Evolutionary conservation across 1,140 invertebrate genomes (phyloP).

Genomic region (Vollenhovia emeryi): DNA sequence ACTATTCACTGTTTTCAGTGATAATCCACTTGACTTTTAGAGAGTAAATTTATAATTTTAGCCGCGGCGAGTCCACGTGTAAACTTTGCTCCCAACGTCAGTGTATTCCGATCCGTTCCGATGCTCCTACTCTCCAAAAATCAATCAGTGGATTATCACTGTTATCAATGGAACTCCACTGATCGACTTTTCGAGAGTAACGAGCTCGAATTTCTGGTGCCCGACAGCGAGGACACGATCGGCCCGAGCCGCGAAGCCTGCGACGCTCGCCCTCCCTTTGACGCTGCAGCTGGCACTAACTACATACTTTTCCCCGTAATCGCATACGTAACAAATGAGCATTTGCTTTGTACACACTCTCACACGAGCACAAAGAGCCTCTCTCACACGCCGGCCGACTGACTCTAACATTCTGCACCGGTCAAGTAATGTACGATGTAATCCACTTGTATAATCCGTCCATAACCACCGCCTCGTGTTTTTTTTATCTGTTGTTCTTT

Average conservation of each 20-base stretch:
- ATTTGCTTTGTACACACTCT: slow-evolving; percentile 63
- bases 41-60: slow-evolving; percentile 21
- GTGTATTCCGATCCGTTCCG: background rate
- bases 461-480: slow-evolving; percentile 50
- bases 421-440: slow-evolving; percentile 50
- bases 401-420: slow-evolving; percentile 62
- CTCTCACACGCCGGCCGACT: slow-evolving; percentile 48
- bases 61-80: background rate
- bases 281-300: slow-evolving; percentile 70
- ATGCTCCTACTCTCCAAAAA: too few species aligned
- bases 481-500: slow-evolving; percentile 46
- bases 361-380: slow-evolving; percentile 65
- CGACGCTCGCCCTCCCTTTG: slow-evolving; percentile 8
- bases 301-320: slow-evolving; percentile 68
- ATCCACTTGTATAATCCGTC: slow-evolving; percentile 60
- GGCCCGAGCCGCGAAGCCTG: slow-evolving; percentile 10
- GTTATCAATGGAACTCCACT: too few species aligned
- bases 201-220: slow-evolving; percentile 15
- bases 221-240: background rate
- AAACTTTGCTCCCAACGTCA: background rate
- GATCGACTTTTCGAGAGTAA: too few species aligned
- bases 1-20: too few species aligned
- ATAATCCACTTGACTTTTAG: too few species aligned
- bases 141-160: too few species aligned
- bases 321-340: slow-evolving; percentile 67